Conservation (phyloP, 2,113 vertebrate species). For the Burhinus bistriatus region DNA sequence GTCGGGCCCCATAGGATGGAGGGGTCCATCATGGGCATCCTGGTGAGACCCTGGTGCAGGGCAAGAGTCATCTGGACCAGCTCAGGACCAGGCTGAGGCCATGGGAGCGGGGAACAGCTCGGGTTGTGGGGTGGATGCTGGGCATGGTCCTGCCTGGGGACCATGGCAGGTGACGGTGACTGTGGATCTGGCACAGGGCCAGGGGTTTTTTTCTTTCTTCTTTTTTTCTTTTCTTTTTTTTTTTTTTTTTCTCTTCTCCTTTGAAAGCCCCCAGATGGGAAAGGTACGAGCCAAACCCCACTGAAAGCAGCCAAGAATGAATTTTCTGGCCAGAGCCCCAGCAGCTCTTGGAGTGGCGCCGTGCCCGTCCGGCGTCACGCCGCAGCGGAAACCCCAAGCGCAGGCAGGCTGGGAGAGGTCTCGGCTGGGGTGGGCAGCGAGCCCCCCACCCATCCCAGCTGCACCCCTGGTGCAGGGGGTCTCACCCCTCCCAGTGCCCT, state of each 20-base stretch:
- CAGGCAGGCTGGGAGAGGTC: background rate
- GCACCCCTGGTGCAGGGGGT: fast-evolving
- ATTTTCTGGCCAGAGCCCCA: conserved; percentile 49
- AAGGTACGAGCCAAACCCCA: conserved; percentile 43
- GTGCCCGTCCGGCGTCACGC: background rate
- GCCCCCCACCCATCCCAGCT: background rate
- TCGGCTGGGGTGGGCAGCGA: background rate
- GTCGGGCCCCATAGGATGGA: background rate
- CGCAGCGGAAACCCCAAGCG: background rate
- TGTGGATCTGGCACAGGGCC: background rate
- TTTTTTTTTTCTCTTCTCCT: background rate
- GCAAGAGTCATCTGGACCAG: background rate
- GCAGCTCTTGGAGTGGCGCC: conserved; percentile 11
- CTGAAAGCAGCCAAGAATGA: conserved; percentile 46
- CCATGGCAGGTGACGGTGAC: background rate
- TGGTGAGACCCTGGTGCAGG: background rate
- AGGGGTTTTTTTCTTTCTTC: fast-evolving
- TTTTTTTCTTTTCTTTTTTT: background rate
- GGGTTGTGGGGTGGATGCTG: background rate
- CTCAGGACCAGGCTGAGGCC: background rate
- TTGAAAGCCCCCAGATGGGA: conserved; percentile 59
- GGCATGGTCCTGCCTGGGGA: background rate
- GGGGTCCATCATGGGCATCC: background rate
- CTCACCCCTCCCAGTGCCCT: background rate
- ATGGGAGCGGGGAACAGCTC: background rate